A percentile compares a stretch with the other conserved stretches of the same genome.
These are phyloP conservation scores for Catocala nupta DNA, from an alignment of 2,888 invertebrate genomes.

Conservation along the genomic window DNA sequence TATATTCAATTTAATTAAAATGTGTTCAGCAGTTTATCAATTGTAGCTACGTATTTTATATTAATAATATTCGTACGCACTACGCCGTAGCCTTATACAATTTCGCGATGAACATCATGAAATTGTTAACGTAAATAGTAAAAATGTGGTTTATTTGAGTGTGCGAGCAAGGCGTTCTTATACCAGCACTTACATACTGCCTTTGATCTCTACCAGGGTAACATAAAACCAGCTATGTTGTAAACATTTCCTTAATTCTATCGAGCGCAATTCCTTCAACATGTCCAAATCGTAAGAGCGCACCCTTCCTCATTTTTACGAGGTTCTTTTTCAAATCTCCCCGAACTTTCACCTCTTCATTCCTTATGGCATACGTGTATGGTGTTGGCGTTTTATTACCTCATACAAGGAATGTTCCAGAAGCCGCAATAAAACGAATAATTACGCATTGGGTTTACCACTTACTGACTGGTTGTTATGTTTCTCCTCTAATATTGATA, in stretches of 20 bases:
- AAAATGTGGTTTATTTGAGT: too few species aligned
- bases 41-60: too few species aligned
- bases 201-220: background rate
- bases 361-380: conserved; percentile 39
- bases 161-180: too few species aligned
- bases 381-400: conserved; percentile 44
- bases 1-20: too few species aligned
- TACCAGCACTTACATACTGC: background rate
- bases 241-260: conserved; percentile 18
- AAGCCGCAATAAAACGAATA: conserved; percentile 37
- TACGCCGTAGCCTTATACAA: too few species aligned
- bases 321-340: conserved; percentile 47
- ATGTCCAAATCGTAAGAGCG: conserved; percentile 22
- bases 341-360: conserved; percentile 45
- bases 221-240: conserved; percentile 8
- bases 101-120: too few species aligned
- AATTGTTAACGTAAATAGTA: too few species aligned
- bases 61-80: too few species aligned
- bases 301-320: conserved; percentile 39
- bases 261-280: conserved; percentile 19
- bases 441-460: conserved; percentile 33
- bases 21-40: too few species aligned
- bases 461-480: conserved; percentile 10
- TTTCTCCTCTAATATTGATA: too few species aligned
- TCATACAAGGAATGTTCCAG: conserved; percentile 28